A percentile compares a stretch with the other conserved stretches of the same genome.
Conservation (phyloP, 1,140 invertebrate genomes). For the Panagrolaimus sp. region DNA sequence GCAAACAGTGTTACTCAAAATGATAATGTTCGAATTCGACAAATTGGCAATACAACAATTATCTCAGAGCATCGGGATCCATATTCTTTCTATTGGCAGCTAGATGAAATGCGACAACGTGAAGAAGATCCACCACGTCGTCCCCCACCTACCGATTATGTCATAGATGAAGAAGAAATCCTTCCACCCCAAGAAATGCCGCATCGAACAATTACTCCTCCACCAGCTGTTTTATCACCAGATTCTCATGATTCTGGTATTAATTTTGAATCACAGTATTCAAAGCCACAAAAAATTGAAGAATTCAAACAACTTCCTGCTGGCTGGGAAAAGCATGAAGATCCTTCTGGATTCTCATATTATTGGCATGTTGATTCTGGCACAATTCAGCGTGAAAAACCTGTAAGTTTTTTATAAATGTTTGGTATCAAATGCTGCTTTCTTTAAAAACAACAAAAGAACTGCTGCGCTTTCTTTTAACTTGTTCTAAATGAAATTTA, state of each 20-base stretch:
- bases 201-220: constrained; percentile 24
- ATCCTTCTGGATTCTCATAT: constrained; percentile 65
- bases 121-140: constrained; percentile 31
- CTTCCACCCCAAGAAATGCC: constrained; percentile 19
- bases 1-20: constrained; percentile 17
- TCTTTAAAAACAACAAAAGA: constrained; percentile 9
- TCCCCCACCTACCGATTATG: constrained; percentile 32
- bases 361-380: constrained; percentile 98
- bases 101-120: constrained; percentile 43
- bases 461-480: too few species aligned
- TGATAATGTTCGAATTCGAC: constrained; percentile 31
- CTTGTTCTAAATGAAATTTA: not conserved
- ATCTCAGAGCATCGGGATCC: constrained; percentile 57
- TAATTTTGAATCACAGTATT: constrained; percentile 52
- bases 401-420: constrained; percentile 34
- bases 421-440: too few species aligned
- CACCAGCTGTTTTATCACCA: constrained; percentile 46
- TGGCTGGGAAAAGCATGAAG: constrained; percentile 56
- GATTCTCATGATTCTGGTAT: constrained; percentile 56
- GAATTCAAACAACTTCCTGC: constrained; percentile 41
- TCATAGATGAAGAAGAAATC: constrained; percentile 42
- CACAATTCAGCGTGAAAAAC: constrained; percentile 84
- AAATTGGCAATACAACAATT: constrained; percentile 52
- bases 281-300: constrained; percentile 42
- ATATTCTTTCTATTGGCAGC: constrained; percentile 58